phyloP scores from a whole-genome alignment of 2,797 vertebrate species.

The Muscicapa striata region DNA sequence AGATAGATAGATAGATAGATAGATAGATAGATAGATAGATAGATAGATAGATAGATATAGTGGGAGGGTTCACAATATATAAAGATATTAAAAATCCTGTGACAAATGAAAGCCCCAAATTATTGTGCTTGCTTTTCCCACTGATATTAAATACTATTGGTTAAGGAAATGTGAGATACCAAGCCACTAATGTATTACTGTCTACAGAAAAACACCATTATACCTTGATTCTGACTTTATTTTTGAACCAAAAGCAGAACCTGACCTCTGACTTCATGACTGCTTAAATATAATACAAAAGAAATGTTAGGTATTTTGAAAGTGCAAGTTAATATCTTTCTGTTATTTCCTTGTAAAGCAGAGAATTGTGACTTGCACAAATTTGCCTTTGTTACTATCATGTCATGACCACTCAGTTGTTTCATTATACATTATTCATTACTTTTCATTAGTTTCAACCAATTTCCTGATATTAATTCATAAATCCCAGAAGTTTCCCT shows the following conservation, averaged over 20 bases:
- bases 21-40: too few relatives aligned
- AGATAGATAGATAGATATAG: background rate
- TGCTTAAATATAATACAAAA: background rate
- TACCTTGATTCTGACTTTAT: background rate
- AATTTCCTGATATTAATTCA: conserved; percentile 59
- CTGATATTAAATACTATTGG: background rate
- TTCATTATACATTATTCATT: conserved; percentile 58
- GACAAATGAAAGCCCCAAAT: background rate
- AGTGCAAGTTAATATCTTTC: background rate
- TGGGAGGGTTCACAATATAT: background rate
- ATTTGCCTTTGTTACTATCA: background rate
- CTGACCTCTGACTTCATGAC: background rate
- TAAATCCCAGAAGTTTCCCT: conserved; percentile 22
- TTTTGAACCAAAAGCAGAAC: background rate
- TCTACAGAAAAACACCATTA: rapidly evolving
- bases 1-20: too few relatives aligned
- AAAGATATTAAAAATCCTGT: background rate
- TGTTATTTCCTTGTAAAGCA: background rate
- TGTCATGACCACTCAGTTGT: background rate
- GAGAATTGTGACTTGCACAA: background rate
- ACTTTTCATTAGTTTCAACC: conserved; percentile 49
- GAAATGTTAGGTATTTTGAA: background rate
- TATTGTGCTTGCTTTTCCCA: background rate
- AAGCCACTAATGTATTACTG: background rate
- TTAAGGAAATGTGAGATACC: background rate